These are phyloP conservation scores for Alaudala cheleensis DNA, from an alignment of 2,113 vertebrate species.

Conservation along the genomic window DNA sequence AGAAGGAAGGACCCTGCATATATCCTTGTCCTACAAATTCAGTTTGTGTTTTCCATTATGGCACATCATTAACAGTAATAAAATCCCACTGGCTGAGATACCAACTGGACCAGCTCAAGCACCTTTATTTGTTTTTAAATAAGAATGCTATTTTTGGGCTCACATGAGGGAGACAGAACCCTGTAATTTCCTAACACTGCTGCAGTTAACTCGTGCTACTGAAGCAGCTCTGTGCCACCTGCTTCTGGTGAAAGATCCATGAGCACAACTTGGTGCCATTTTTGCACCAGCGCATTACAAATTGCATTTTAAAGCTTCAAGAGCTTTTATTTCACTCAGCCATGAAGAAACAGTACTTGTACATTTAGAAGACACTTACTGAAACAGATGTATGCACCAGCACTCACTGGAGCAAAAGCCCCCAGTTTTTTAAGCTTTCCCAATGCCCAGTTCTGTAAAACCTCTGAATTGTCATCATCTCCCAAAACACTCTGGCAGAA, in stretches of 20 bases:
- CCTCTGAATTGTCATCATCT: background rate
- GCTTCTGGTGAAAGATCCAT: background rate
- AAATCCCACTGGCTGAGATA: background rate
- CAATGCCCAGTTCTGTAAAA: background rate
- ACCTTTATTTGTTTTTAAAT: background rate
- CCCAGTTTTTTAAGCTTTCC: background rate
- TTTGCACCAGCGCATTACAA: background rate
- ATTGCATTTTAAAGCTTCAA: background rate
- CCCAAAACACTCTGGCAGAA: background rate
- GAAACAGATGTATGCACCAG: background rate
- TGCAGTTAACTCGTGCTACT: background rate
- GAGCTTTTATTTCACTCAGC: slow-evolving; percentile 20
- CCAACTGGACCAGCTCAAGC: background rate
- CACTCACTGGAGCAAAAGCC: background rate
- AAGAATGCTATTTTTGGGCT: background rate
- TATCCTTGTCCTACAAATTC: background rate
- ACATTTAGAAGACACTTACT: background rate
- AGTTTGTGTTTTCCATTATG: background rate
- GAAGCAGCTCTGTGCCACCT: background rate
- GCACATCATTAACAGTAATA: background rate
- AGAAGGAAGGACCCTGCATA: background rate
- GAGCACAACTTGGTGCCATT: background rate
- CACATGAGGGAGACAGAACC: background rate
- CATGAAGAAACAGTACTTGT: background rate
- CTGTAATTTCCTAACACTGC: background rate